Conservation (phyloP, 2,113 vertebrate species). For the Carassius gibelio region DNA sequence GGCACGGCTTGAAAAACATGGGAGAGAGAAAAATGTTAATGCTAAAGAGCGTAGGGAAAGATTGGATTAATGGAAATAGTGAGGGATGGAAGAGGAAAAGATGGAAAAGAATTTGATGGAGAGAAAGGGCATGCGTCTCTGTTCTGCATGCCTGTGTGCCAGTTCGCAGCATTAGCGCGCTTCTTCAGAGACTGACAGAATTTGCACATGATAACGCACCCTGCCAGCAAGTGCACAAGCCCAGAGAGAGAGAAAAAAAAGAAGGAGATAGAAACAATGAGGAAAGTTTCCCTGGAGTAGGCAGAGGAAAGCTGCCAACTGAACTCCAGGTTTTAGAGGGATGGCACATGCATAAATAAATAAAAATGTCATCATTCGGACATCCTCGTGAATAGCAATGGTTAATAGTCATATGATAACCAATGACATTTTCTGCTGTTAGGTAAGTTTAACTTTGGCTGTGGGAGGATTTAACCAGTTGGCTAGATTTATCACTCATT, state of each 20-base stretch:
- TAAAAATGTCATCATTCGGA: neutral
- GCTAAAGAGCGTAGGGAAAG: slow-evolving; percentile 37
- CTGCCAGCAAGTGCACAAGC: slow-evolving; percentile 61
- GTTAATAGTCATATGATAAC: too few relatives aligned
- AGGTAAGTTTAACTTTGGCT: neutral
- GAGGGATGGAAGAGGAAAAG: slow-evolving; percentile 40
- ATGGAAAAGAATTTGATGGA: slow-evolving; percentile 27
- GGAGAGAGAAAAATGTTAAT: slow-evolving; percentile 51
- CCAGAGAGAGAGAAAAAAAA: slow-evolving; percentile 15
- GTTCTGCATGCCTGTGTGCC: slow-evolving; percentile 65
- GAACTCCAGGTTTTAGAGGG: slow-evolving; percentile 14
- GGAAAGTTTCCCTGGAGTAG: slow-evolving; percentile 1
- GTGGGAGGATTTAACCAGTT: neutral
- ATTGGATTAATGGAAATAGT: slow-evolving; percentile 37
- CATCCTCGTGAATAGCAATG: too few relatives aligned
- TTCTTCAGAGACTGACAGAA: slow-evolving; percentile 65
- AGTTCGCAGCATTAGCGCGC: slow-evolving; percentile 68
- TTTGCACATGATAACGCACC: slow-evolving; percentile 68
- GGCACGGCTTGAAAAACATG: slow-evolving; percentile 63
- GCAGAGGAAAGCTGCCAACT: slow-evolving; percentile 13
- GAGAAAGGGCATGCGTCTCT: slow-evolving; percentile 54
- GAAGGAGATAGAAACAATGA: neutral
- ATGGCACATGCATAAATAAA: neutral
- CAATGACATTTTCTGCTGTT: too few relatives aligned
- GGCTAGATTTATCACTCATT: too few relatives aligned